Evolutionary conservation across 2,113 vertebrate species (phyloP).

Genomic region (Boulengeromyrus knoepffleri): DNA sequence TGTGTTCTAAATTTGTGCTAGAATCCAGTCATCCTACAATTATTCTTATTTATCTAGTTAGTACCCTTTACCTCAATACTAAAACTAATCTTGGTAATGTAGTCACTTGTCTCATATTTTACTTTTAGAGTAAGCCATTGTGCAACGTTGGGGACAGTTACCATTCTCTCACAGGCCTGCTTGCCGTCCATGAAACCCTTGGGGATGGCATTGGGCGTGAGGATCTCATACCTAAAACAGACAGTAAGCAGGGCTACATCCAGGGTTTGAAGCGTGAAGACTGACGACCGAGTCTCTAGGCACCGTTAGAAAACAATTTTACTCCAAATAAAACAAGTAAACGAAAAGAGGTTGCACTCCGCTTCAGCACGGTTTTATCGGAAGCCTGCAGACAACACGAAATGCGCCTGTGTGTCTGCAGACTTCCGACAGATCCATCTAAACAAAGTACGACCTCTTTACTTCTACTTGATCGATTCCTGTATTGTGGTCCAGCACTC

Average conservation of each 20-base stretch:
- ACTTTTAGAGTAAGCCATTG: neutral
- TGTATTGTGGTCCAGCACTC: too few relatives aligned
- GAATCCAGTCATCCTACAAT: neutral
- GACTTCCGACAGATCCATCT: too few relatives aligned
- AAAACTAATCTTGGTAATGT: neutral
- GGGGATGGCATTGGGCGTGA: conserved; percentile 93
- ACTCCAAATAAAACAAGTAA: neutral
- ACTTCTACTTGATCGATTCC: too few relatives aligned
- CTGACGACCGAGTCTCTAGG: neutral
- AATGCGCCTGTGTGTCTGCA: too few relatives aligned
- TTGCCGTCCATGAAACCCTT: conserved; percentile 99
- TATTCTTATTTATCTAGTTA: neutral
- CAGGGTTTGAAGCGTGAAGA: neutral
- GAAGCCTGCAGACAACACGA: too few relatives aligned
- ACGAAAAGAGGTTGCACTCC: too few relatives aligned
- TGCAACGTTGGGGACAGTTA: conserved; percentile 37
- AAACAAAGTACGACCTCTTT: too few relatives aligned
- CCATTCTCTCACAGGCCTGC: conserved; percentile 95
- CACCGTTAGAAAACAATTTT: neutral
- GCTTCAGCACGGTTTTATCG: too few relatives aligned
- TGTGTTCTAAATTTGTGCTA: neutral
- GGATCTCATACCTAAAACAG: conserved; percentile 83
- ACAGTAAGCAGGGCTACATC: neutral
- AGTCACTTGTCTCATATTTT: neutral
- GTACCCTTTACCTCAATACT: neutral